Evolutionary conservation across 2,888 invertebrate species (phyloP).

Genomic region (Xylota segnis): DNA sequence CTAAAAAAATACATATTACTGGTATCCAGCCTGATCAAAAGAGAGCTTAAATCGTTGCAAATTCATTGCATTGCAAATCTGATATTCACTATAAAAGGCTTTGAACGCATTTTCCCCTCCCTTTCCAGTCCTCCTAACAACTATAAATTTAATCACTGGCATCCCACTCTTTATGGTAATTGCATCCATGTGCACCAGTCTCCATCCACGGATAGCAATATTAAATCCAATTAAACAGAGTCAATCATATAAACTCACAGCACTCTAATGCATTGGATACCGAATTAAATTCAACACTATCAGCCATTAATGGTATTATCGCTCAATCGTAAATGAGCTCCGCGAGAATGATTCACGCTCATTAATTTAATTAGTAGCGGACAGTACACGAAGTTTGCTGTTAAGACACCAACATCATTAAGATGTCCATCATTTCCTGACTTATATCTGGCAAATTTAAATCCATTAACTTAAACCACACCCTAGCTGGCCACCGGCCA

Average conservation of each 20-base stretch:
- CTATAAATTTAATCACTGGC: no score
- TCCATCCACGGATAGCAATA: no score
- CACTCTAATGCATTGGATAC: neutral
- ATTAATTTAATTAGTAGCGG: constrained; percentile 51
- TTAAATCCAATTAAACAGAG: neutral
- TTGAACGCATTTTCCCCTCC: no score
- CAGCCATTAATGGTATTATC: neutral
- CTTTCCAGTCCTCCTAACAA: no score
- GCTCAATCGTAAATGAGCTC: constrained; percentile 16
- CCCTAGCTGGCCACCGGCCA: neutral
- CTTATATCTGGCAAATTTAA: constrained; percentile 32
- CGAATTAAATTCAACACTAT: neutral
- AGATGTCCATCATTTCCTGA: constrained; percentile 36
- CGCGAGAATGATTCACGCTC: constrained; percentile 5
- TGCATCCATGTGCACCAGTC: constrained; percentile 1
- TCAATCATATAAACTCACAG: neutral
- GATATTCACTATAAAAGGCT: no score
- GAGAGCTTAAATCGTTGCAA: no score
- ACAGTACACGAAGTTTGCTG: neutral
- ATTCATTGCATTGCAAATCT: no score
- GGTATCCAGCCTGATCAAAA: no score
- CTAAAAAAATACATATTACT: no score
- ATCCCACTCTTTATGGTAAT: no score
- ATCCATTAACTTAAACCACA: constrained; percentile 36
- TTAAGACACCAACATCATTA: constrained; percentile 38